These are phyloP conservation scores for Pedionomus torquatus DNA, from an alignment of 2,113 vertebrate genomes.

Conservation along the genomic window DNA sequence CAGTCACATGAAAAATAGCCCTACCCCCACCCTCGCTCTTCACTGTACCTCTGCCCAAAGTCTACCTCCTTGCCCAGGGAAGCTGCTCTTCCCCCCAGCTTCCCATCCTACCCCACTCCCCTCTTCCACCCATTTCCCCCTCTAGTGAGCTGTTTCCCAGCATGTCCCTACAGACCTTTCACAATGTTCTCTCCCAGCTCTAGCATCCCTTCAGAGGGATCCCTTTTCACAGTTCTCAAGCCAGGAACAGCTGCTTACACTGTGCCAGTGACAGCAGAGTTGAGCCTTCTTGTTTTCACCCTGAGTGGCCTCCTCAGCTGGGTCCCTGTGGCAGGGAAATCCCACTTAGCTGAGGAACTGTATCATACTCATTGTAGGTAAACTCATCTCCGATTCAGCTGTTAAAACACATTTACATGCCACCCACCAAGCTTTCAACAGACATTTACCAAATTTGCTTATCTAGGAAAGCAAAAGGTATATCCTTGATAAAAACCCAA, in stretches of 20 bases:
- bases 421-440: not conserved
- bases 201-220: not conserved
- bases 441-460: not conserved
- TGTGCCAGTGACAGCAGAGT: not conserved
- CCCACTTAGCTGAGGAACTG: not conserved
- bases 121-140: not conserved
- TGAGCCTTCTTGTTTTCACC: not conserved
- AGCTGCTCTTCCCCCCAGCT: not conserved
- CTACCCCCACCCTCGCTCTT: not conserved
- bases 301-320: not conserved
- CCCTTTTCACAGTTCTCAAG: not conserved
- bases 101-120: not conserved
- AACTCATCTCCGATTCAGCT: not conserved
- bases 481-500: not conserved
- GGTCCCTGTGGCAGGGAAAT: not conserved
- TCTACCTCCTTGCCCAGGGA: not conserved
- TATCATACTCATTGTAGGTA: not conserved
- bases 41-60: not conserved
- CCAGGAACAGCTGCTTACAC: not conserved
- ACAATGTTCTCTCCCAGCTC: not conserved
- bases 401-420: not conserved
- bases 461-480: not conserved
- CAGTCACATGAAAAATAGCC: not conserved
- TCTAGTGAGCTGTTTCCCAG: not conserved
- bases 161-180: not conserved